Conservation (phyloP, 2,113 vertebrate genomes). For the Lanius collurio region DNA sequence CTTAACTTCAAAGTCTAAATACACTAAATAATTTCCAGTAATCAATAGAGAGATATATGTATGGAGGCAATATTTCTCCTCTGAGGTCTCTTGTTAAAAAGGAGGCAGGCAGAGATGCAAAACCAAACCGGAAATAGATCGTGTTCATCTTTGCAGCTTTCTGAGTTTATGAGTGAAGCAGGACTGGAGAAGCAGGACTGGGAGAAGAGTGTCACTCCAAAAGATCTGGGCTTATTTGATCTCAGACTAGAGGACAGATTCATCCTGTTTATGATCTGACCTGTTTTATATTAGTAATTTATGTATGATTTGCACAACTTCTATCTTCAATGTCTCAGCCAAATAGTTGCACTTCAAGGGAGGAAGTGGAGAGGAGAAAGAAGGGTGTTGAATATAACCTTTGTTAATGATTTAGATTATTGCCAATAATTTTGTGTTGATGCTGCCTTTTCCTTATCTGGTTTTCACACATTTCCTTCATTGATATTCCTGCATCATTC, state of each 20-base stretch:
- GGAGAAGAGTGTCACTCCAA: neutral
- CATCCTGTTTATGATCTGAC: neutral
- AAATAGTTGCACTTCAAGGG: neutral
- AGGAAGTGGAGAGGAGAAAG: neutral
- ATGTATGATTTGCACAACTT: neutral
- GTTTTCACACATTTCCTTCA: conserved; percentile 43
- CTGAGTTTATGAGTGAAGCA: neutral
- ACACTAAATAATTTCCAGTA: neutral
- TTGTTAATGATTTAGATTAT: conserved; percentile 12
- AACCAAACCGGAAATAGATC: neutral
- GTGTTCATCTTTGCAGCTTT: neutral
- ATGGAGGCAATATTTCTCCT: neutral
- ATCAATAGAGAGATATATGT: neutral
- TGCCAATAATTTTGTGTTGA: conserved; percentile 2
- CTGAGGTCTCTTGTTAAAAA: neutral
- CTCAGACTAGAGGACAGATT: neutral
- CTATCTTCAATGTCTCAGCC: neutral
- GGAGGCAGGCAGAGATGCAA: neutral
- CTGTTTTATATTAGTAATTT: neutral
- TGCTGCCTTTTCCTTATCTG: conserved; percentile 33
- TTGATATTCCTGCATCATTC: conserved; percentile 19
- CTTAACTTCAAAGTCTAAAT: neutral
- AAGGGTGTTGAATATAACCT: neutral
- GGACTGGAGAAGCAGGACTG: neutral
- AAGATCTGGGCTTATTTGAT: neutral